phyloP scores from a whole-genome alignment of 2,113 vertebrate species.

The Gobiocypris rarus region DNA sequence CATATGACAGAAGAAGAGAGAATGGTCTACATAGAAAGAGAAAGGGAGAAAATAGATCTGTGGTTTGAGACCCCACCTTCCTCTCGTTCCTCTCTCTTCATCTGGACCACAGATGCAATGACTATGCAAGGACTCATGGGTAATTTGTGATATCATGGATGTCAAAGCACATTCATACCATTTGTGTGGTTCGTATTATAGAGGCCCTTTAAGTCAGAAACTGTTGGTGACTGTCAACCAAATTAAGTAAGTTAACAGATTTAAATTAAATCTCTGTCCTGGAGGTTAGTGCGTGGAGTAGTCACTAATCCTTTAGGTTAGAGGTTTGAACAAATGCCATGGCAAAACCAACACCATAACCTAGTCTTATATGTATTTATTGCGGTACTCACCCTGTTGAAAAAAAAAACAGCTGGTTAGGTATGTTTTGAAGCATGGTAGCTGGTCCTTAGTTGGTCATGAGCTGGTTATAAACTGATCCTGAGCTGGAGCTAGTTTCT shows the following conservation, averaged over 20 bases:
- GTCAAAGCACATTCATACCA: constrained; percentile 2
- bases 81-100: constrained; percentile 48
- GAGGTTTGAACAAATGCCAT: background rate
- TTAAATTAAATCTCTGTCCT: background rate
- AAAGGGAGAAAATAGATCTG: constrained; percentile 1
- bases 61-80: constrained; percentile 11
- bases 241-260: background rate
- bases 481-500: no score
- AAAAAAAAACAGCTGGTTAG: no score
- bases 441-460: no score
- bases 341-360: background rate
- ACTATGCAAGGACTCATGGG: constrained; percentile 35
- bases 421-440: no score
- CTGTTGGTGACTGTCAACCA: background rate
- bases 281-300: background rate
- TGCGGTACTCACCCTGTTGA: no score
- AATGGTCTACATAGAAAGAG: background rate
- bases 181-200: background rate
- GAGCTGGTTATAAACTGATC: no score
- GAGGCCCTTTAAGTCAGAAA: background rate
- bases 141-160: constrained; percentile 50
- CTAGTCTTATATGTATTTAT: background rate
- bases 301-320: background rate
- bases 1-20: background rate
- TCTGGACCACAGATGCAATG: constrained; percentile 67